Conservation (phyloP, 2,888 invertebrate genomes). For the Erebia aethiops region DNA sequence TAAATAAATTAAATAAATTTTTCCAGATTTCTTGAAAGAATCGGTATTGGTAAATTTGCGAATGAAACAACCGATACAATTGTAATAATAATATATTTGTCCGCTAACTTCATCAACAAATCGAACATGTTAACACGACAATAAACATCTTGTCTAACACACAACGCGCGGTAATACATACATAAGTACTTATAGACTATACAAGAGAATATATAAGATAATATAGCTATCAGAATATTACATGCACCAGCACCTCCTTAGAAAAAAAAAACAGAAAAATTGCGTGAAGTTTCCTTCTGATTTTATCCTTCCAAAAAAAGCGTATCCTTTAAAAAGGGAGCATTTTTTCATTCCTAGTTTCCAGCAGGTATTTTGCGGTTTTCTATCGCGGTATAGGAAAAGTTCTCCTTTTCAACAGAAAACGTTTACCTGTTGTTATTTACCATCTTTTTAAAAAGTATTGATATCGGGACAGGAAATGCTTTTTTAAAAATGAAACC, state of each 20-base stretch:
- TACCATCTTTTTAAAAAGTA: too few relatives aligned
- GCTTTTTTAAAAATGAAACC: too few relatives aligned
- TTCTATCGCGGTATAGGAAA: too few relatives aligned
- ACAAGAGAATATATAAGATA: slow-evolving; percentile 8
- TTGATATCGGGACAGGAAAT: too few relatives aligned
- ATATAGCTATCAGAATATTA: slow-evolving; percentile 1
- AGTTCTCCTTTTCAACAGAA: too few relatives aligned
- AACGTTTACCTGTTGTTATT: too few relatives aligned
- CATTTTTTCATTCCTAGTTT: too few relatives aligned
- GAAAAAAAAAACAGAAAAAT: neutral
- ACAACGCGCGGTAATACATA: slow-evolving; percentile 47
- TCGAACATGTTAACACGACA: slow-evolving; percentile 58
- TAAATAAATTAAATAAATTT: too few relatives aligned
- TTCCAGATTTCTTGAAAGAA: neutral
- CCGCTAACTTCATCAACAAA: slow-evolving; percentile 61
- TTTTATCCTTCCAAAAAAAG: too few relatives aligned
- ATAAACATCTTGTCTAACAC: slow-evolving; percentile 54
- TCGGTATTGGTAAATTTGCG: neutral
- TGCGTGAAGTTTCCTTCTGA: neutral
- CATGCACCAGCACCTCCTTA: slow-evolving; percentile 9
- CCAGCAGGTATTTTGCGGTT: too few relatives aligned
- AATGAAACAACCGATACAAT: slow-evolving; percentile 30
- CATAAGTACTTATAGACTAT: neutral
- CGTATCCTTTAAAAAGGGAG: too few relatives aligned
- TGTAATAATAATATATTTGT: slow-evolving; percentile 47